phyloP scores from a whole-genome alignment of 1,140 invertebrate species.

The Danaus melanippus region DNA sequence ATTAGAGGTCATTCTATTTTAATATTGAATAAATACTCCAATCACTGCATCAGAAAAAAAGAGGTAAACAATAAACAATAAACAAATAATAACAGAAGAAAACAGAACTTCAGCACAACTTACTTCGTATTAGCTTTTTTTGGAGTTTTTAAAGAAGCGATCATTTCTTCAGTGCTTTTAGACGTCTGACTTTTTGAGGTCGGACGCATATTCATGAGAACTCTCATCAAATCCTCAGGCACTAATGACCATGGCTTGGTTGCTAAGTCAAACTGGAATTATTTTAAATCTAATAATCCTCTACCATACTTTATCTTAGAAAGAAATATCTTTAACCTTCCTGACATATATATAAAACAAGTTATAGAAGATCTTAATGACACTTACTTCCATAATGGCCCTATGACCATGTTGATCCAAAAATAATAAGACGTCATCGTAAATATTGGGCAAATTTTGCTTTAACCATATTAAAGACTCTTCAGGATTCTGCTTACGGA shows the following conservation, averaged over 20 bases:
- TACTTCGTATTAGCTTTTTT: conserved; percentile 65
- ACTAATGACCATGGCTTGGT: conserved; percentile 79
- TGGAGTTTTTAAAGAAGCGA: conserved; percentile 66
- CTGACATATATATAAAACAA: conserved; percentile 7
- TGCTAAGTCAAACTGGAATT: conserved; percentile 76
- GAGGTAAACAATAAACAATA: neutral
- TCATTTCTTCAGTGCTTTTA: conserved; percentile 48
- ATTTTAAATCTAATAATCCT: too few species aligned
- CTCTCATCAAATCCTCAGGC: conserved; percentile 74
- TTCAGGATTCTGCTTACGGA: conserved; percentile 68
- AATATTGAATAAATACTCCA: too few species aligned
- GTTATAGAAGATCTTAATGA: neutral
- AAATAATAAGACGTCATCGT: conserved; percentile 73
- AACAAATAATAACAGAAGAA: neutral
- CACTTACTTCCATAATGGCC: conserved; percentile 78
- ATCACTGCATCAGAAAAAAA: too few species aligned
- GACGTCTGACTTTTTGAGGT: conserved; percentile 20
- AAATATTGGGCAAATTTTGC: conserved; percentile 67
- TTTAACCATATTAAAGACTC: conserved; percentile 75
- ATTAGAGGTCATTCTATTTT: too few species aligned
- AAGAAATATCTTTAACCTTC: too few species aligned
- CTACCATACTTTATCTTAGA: too few species aligned
- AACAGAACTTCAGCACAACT: neutral
- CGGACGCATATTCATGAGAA: conserved; percentile 72
- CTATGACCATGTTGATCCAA: conserved; percentile 83